Evolutionary conservation across 1,140 invertebrate species (phyloP).

Genomic region (Lasioglossum baleicum): DNA sequence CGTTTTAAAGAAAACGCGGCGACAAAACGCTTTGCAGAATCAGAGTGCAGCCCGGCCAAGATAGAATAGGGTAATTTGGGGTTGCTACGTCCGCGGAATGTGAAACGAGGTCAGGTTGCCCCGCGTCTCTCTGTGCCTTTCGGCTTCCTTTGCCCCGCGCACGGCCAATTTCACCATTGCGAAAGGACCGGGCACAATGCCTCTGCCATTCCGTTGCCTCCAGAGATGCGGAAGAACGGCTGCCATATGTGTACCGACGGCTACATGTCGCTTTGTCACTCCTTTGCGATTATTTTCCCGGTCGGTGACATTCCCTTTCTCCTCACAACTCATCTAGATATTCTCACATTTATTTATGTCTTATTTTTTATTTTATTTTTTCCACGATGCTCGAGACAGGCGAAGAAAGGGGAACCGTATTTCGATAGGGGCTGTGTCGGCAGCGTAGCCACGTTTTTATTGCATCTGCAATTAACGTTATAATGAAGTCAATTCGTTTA

Average conservation of each 20-base stretch:
- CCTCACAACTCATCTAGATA: too few relatives aligned
- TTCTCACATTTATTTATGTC: too few relatives aligned
- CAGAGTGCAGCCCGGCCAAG: conserved; percentile 52
- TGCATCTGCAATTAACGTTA: conserved; percentile 33
- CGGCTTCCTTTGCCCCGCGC: conserved; percentile 28
- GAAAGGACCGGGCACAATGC: conserved; percentile 50
- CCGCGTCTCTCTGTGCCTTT: conserved; percentile 49
- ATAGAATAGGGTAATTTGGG: conserved; percentile 68
- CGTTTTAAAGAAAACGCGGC: conserved; percentile 19
- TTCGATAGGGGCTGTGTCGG: background rate
- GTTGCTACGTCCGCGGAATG: conserved; percentile 61
- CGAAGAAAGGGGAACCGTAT: background rate
- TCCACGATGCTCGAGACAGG: too few relatives aligned
- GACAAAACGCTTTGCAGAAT: conserved; percentile 51
- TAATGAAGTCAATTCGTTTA: conserved; percentile 49
- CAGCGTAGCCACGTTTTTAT: conserved; percentile 14
- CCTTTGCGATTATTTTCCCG: too few relatives aligned
- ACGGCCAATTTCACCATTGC: conserved; percentile 63
- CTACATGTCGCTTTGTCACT: too few relatives aligned
- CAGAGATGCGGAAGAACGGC: background rate
- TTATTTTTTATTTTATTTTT: too few relatives aligned
- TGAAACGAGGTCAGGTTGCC: conserved; percentile 44
- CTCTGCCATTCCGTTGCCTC: conserved; percentile 20
- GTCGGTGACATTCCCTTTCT: too few relatives aligned
- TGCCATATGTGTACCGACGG: background rate